These are phyloP conservation scores for Anolis sagrei DNA, from an alignment of 2,113 vertebrate species.

Conservation along the genomic window DNA sequence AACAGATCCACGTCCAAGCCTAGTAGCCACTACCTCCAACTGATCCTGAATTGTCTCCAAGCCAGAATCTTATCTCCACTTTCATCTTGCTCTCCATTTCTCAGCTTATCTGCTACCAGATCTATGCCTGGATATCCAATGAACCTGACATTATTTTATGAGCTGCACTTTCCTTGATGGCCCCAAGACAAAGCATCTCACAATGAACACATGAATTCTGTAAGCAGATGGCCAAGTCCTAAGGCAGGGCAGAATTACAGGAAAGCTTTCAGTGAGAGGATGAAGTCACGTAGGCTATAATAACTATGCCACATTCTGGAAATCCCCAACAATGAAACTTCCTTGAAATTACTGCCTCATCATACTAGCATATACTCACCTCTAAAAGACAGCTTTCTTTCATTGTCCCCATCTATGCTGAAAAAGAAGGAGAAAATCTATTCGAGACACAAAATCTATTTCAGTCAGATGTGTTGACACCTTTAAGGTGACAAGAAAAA, in stretches of 20 bases:
- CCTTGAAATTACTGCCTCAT: not conserved
- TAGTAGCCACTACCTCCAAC: not conserved
- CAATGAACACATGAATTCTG: rapidly evolving
- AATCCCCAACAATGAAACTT: conserved; percentile 31
- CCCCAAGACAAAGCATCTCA: not conserved
- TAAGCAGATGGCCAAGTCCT: not conserved
- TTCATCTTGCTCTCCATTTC: not conserved
- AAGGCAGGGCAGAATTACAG: not conserved
- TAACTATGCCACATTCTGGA: conserved; percentile 27
- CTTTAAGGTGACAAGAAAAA: not conserved
- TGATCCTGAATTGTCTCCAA: not conserved
- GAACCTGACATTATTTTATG: not conserved
- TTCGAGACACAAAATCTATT: not conserved
- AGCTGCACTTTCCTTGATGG: not conserved
- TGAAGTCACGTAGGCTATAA: not conserved
- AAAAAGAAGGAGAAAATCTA: not conserved
- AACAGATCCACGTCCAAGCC: too few species aligned
- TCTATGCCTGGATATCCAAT: rapidly evolving
- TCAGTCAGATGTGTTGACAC: not conserved
- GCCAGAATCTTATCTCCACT: not conserved
- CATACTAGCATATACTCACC: not conserved
- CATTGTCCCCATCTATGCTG: not conserved
- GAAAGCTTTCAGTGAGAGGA: not conserved
- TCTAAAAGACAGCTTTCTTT: conserved; percentile 9
- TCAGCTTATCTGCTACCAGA: not conserved